phyloP scores from a whole-genome alignment of 1,140 invertebrate species.

The Paramacrobiotus metropolitanus region DNA sequence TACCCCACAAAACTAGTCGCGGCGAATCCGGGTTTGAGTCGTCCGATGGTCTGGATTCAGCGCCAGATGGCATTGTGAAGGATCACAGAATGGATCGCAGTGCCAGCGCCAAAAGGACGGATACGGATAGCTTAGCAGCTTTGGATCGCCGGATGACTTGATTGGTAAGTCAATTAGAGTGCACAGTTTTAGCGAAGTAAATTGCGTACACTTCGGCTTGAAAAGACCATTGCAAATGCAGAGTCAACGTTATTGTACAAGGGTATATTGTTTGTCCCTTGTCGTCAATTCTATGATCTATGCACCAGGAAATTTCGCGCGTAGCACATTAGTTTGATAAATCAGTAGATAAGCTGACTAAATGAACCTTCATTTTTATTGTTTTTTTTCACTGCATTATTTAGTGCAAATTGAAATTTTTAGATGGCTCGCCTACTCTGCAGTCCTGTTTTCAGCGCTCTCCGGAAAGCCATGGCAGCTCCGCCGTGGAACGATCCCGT shows the following conservation, averaged over 20 bases:
- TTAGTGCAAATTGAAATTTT: too few species aligned
- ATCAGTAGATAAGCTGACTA: too few species aligned
- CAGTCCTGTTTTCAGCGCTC: too few species aligned
- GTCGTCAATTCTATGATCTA: too few species aligned
- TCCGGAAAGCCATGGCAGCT: neutral
- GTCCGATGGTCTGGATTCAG: neutral
- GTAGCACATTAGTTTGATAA: too few species aligned
- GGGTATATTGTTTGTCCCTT: too few species aligned
- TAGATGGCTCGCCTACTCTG: too few species aligned
- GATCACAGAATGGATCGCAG: neutral
- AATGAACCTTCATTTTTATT: too few species aligned
- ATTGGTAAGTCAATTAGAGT: neutral
- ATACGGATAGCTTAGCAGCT: neutral
- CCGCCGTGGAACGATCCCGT: neutral
- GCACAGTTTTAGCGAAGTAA: neutral
- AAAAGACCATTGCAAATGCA: too few species aligned
- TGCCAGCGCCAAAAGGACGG: neutral
- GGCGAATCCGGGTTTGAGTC: conserved; percentile 1
- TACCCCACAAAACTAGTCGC: neutral
- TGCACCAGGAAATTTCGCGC: too few species aligned
- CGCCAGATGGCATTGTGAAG: neutral
- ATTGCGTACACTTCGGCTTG: neutral
- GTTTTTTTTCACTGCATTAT: too few species aligned
- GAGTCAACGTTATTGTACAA: too few species aligned
- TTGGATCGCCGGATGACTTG: neutral